Percentiles rank a stretch among this genome's conserved stretches.
Evolutionary conservation across 2,113 vertebrate genomes (phyloP).

Genomic region (Hipposideros armiger): DNA sequence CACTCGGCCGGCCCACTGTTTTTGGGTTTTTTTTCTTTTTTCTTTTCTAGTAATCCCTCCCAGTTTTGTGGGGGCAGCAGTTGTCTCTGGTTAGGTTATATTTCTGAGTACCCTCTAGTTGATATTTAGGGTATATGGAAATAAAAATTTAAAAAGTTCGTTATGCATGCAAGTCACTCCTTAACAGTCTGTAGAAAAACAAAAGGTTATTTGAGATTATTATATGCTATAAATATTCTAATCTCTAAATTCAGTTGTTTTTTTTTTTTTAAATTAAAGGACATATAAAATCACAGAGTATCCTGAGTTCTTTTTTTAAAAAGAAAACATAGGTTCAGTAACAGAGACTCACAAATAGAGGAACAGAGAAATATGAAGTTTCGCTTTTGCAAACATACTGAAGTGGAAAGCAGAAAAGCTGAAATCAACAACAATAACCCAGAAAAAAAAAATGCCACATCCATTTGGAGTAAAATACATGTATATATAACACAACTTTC

Average conservation of each 20-base stretch:
- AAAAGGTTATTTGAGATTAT: conserved; percentile 41
- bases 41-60: background rate
- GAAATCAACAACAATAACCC: conserved; percentile 78
- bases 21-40: background rate
- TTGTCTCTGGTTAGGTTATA: background rate
- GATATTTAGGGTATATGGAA: background rate
- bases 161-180: background rate
- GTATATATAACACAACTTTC: conserved; percentile 80
- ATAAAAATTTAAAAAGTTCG: background rate
- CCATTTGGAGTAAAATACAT: conserved; percentile 79
- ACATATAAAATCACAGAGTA: conserved; percentile 1
- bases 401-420: conserved; percentile 82
- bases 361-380: conserved; percentile 70
- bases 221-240: conserved; percentile 61
- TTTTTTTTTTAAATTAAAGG: background rate
- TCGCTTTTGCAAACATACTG: conserved; percentile 79
- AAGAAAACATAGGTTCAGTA: conserved; percentile 60
- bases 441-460: conserved; percentile 73
- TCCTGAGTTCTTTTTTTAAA: conserved; percentile 61
- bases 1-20: too few relatives aligned
- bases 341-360: conserved; percentile 66
- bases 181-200: conserved; percentile 52
- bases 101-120: background rate
- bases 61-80: background rate
- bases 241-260: conserved; percentile 63